These are phyloP conservation scores for Hartigia nigra DNA, from an alignment of 2,888 invertebrate genomes.

Conservation along the genomic window DNA sequence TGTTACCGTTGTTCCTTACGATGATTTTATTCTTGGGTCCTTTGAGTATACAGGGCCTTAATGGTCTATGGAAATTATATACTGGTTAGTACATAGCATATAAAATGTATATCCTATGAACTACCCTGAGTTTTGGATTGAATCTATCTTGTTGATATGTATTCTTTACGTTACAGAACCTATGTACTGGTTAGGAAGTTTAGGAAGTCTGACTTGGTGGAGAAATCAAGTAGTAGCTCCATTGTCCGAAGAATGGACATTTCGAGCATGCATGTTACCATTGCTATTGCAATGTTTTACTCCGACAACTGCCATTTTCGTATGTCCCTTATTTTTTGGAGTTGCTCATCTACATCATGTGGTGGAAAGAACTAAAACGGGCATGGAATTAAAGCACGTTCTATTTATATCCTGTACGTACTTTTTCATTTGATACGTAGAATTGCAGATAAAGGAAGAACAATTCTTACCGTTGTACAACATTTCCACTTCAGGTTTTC, in stretches of 20 bases:
- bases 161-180: slow-evolving; percentile 69
- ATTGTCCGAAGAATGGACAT: slow-evolving; percentile 94
- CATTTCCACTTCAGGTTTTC: slow-evolving; percentile 75
- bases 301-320: slow-evolving; percentile 80
- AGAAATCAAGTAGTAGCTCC: slow-evolving; percentile 92
- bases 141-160: not conserved
- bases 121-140: not conserved
- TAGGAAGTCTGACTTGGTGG: slow-evolving; percentile 84
- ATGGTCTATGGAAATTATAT: slow-evolving; percentile 77
- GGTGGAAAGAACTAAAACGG: slow-evolving; percentile 80
- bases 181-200: slow-evolving; percentile 77
- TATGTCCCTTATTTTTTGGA: slow-evolving; percentile 93
- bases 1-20: slow-evolving; percentile 83
- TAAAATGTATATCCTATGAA: not conserved
- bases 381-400: slow-evolving; percentile 77
- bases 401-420: slow-evolving; percentile 79
- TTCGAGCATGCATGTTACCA: slow-evolving; percentile 95
- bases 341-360: slow-evolving; percentile 95
- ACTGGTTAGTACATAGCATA: slow-evolving; percentile 68
- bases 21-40: slow-evolving; percentile 87
- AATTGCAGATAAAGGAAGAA: not conserved
- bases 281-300: slow-evolving; percentile 85
- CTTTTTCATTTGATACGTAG: not conserved
- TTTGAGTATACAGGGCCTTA: slow-evolving; percentile 77
- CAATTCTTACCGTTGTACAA: not conserved